Evolutionary conservation across 1,140 invertebrate genomes (phyloP).

Genomic region (Lanistes nyassanus): DNA sequence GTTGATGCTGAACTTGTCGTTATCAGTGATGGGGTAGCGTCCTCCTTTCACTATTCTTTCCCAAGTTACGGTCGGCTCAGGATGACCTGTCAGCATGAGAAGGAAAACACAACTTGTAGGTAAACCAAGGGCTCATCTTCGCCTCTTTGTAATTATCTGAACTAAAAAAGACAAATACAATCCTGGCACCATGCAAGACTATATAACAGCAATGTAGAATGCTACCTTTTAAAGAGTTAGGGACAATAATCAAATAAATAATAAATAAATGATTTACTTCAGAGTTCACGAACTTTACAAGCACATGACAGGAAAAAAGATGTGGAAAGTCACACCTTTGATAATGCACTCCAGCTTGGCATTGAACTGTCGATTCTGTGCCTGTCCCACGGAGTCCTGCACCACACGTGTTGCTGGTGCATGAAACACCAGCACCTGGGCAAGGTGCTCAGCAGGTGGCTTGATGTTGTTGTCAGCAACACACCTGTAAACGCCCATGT

Average conservation of each 20-base stretch:
- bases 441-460: slow-evolving; percentile 58
- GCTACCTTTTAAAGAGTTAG: too few species aligned
- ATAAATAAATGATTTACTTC: too few species aligned
- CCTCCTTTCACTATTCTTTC: slow-evolving; percentile 33
- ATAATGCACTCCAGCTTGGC: slow-evolving; percentile 61
- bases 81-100: slow-evolving; percentile 51
- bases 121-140: too few species aligned
- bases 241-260: too few species aligned
- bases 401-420: slow-evolving; percentile 49
- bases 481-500: slow-evolving; percentile 61
- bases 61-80: slow-evolving; percentile 51
- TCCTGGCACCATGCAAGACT: too few species aligned
- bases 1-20: slow-evolving; percentile 56
- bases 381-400: slow-evolving; percentile 62
- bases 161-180: too few species aligned
- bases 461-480: slow-evolving; percentile 64
- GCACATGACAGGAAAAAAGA: too few species aligned
- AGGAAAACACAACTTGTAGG: too few species aligned
- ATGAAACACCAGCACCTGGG: slow-evolving; percentile 53
- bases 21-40: slow-evolving; percentile 35
- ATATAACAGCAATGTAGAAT: too few species aligned
- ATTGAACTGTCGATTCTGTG: slow-evolving; percentile 57
- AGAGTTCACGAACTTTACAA: too few species aligned
- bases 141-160: too few species aligned
- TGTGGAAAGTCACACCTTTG: slow-evolving; percentile 46